phyloP scores from a whole-genome alignment of 2,888 invertebrate species.

The Phyllotreta cruciferae region DNA sequence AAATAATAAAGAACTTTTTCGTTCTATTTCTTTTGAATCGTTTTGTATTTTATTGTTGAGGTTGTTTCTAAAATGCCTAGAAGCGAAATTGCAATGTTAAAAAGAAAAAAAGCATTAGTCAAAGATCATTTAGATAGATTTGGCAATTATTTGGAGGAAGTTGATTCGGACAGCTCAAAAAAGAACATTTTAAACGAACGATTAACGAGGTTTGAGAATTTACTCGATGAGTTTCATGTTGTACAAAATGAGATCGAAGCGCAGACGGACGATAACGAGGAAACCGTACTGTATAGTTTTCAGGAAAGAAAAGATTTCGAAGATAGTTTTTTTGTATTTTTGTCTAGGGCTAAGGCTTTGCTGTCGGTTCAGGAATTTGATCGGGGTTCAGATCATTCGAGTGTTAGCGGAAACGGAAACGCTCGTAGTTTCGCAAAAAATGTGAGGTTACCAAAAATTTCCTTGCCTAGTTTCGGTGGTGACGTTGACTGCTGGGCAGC shows the following conservation, averaged over 20 bases:
- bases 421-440: constrained; percentile 13
- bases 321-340: constrained; percentile 13
- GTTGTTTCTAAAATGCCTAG: too few relatives aligned
- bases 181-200: not conserved
- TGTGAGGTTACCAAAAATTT: constrained; percentile 23
- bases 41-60: too few relatives aligned
- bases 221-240: constrained; percentile 7
- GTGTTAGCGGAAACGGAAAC: not conserved
- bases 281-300: constrained; percentile 1
- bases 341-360: not conserved
- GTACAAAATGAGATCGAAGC: constrained; percentile 15
- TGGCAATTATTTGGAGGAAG: too few relatives aligned
- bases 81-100: too few relatives aligned
- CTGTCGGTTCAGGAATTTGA: not conserved
- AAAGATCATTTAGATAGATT: too few relatives aligned
- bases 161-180: too few relatives aligned
- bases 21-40: too few relatives aligned
- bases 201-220: constrained; percentile 9
- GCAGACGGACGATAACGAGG: constrained; percentile 4
- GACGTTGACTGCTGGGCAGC: constrained; percentile 16
- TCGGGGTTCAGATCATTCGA: not conserved
- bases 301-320: constrained; percentile 6
- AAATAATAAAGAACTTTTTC: too few relatives aligned
- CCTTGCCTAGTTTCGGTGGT: constrained; percentile 16
- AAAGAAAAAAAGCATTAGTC: too few relatives aligned